A percentile compares a stretch with the other conserved stretches of the same genome.
phyloP scores from a whole-genome alignment of 2,797 vertebrate species.

The Sebastiscus albofasciatus region DNA sequence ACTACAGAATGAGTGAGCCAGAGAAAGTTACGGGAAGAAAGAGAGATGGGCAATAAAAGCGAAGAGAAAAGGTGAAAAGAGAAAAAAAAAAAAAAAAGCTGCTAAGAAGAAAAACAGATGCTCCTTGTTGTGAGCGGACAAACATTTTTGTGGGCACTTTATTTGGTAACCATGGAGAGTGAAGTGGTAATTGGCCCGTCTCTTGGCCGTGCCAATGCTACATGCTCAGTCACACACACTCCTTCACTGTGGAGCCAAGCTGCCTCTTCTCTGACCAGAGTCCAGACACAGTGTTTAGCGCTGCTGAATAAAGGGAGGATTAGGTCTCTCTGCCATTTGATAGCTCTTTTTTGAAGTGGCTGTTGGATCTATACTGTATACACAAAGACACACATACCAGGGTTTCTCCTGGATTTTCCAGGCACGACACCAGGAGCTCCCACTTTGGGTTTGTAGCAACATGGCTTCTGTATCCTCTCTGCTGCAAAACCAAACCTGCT shows the following conservation, averaged over 20 bases:
- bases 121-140: slow-evolving; percentile 64
- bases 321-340: slow-evolving; percentile 66
- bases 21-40: slow-evolving; percentile 2
- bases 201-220: slow-evolving; percentile 38
- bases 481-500: slow-evolving; percentile 13
- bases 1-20: slow-evolving; percentile 5
- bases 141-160: slow-evolving; percentile 74
- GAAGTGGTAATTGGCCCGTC: slow-evolving; percentile 69
- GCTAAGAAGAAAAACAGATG: slow-evolving; percentile 55
- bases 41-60: slow-evolving; percentile 15
- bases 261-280: slow-evolving; percentile 49
- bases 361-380: slow-evolving; percentile 58
- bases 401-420: slow-evolving; percentile 34
- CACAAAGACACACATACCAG: slow-evolving; percentile 62
- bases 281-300: slow-evolving; percentile 62
- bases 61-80: slow-evolving; percentile 37
- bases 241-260: slow-evolving; percentile 47
- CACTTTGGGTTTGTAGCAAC: slow-evolving; percentile 28
- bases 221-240: slow-evolving; percentile 59
- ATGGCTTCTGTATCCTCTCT: neutral
- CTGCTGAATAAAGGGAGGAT: slow-evolving; percentile 70
- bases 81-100: slow-evolving; percentile 1
- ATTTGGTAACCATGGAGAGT: slow-evolving; percentile 75
- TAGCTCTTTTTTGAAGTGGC: slow-evolving; percentile 63
- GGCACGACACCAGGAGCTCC: slow-evolving; percentile 14